A percentile compares a stretch with the other conserved stretches of the same genome.
Conservation (phyloP, 2,797 vertebrate genomes). For the Champsocephalus gunnari region DNA sequence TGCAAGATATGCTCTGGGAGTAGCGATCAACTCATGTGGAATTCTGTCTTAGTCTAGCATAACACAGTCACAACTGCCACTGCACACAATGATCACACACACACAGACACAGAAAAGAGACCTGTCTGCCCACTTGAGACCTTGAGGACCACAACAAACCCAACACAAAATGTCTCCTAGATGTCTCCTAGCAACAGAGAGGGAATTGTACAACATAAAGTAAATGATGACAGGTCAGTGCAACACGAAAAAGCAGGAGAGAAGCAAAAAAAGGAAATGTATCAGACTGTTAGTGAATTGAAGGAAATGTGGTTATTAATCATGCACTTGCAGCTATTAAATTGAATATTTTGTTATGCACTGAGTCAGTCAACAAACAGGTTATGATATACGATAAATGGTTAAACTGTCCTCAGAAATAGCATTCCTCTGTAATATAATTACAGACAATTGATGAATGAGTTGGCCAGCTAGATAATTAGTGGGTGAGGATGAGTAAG, state of each 20-base stretch:
- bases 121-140: slow-evolving; percentile 60
- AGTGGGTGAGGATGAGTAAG: slow-evolving; percentile 17
- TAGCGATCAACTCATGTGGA: slow-evolving; percentile 37
- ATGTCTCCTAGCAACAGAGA: slow-evolving; percentile 78
- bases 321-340: not conserved
- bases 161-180: slow-evolving; percentile 43
- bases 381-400: slow-evolving; percentile 4
- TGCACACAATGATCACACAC: slow-evolving; percentile 50
- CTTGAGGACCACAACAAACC: slow-evolving; percentile 60
- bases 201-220: slow-evolving; percentile 64
- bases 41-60: slow-evolving; percentile 35
- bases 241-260: slow-evolving; percentile 16
- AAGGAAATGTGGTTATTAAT: slow-evolving; percentile 14
- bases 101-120: slow-evolving; percentile 43
- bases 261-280: not conserved
- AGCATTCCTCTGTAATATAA: not conserved
- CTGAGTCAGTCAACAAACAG: not conserved
- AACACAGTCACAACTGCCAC: slow-evolving; percentile 48
- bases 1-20: slow-evolving; percentile 22
- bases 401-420: slow-evolving; percentile 1
- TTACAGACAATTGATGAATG: slow-evolving; percentile 33
- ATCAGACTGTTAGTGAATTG: slow-evolving; percentile 19
- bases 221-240: slow-evolving; percentile 59
- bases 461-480: slow-evolving; percentile 35
- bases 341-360: not conserved